Percentiles rank a stretch among this genome's conserved stretches.
phyloP scores from a whole-genome alignment of 2,797 vertebrate species.

The Manis crassicaudata region DNA sequence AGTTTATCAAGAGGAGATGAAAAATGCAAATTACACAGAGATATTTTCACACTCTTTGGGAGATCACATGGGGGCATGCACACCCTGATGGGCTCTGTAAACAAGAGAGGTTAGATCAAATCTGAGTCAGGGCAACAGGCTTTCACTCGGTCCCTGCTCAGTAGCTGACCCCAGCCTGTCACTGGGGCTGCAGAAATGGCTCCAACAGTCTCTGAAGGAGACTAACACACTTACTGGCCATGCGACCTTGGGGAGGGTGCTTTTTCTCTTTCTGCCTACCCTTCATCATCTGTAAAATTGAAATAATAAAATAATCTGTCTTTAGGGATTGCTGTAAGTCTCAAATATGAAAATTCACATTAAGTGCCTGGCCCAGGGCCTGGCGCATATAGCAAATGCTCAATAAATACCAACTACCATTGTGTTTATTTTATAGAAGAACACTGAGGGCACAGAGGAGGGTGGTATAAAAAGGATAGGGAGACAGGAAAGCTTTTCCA shows the following conservation, averaged over 20 bases:
- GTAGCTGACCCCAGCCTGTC: not conserved
- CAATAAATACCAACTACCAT: not conserved
- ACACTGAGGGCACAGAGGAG: not conserved
- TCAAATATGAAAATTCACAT: not conserved
- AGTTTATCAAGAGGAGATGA: slow-evolving; percentile 76
- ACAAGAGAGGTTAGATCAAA: slow-evolving; percentile 42
- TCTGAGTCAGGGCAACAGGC: not conserved
- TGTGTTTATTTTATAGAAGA: not conserved
- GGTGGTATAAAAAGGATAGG: not conserved
- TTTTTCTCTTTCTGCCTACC: not conserved
- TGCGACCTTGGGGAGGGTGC: not conserved
- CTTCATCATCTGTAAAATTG: not conserved
- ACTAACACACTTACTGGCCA: not conserved
- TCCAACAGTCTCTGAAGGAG: not conserved
- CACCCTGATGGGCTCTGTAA: slow-evolving; percentile 38
- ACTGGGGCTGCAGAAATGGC: not conserved
- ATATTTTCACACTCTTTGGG: slow-evolving; percentile 39
- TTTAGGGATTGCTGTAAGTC: not conserved
- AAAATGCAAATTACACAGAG: slow-evolving; percentile 68
- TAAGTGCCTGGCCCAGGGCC: not conserved
- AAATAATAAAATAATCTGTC: not conserved
- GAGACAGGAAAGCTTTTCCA: not conserved
- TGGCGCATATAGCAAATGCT: not conserved
- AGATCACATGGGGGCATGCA: slow-evolving; percentile 45
- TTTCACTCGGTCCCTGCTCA: not conserved